Conservation (phyloP, 2,797 vertebrate species). For the Megaceryle alcyon region DNA sequence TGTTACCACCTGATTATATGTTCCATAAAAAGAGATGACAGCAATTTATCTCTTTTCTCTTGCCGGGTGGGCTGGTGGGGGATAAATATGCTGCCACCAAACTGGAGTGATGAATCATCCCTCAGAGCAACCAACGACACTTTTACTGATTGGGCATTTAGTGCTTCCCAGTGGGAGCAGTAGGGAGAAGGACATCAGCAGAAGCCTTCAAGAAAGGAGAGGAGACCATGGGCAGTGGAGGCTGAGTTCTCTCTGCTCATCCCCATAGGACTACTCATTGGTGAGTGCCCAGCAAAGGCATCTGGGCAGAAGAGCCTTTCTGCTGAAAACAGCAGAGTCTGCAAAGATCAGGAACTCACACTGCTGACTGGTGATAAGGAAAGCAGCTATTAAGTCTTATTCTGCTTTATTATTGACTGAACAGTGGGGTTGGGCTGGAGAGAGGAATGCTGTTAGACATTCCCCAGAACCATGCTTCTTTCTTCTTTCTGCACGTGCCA, state of each 20-base stretch:
- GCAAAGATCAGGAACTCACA: neutral
- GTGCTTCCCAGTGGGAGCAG: slow-evolving; percentile 25
- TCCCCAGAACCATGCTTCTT: neutral
- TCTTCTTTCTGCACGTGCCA: neutral
- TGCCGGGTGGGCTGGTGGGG: slow-evolving; percentile 33
- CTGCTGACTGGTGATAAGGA: neutral
- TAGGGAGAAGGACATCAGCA: neutral
- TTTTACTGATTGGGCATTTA: slow-evolving; percentile 65
- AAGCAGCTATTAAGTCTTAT: neutral
- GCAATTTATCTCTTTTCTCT: slow-evolving; percentile 73
- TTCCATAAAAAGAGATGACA: slow-evolving; percentile 76
- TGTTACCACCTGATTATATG: slow-evolving; percentile 74
- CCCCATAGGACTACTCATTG: neutral
- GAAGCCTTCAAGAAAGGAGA: neutral
- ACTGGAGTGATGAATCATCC: slow-evolving; percentile 64
- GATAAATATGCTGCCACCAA: slow-evolving; percentile 58
- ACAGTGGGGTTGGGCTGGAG: neutral
- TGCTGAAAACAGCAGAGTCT: neutral
- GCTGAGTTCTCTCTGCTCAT: neutral
- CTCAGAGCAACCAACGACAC: slow-evolving; percentile 39
- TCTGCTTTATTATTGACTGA: neutral
- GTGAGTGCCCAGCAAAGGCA: neutral
- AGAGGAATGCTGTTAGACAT: neutral
- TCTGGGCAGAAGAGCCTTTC: neutral
- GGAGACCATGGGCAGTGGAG: neutral